Evolutionary conservation across 2,888 invertebrate species (phyloP).

Genomic region (Phaonia tiefii): DNA sequence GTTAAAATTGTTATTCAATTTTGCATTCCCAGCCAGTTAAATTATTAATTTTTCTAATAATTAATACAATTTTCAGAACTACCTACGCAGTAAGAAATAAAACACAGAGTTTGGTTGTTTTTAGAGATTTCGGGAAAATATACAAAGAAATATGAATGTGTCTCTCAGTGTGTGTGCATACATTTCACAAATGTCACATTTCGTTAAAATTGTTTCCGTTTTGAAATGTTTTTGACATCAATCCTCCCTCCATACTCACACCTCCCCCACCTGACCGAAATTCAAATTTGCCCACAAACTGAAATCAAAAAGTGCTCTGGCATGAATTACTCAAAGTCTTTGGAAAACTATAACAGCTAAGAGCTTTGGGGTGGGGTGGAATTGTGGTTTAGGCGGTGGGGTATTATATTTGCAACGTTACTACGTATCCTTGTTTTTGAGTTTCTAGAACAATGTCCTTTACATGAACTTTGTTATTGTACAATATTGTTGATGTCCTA

Average conservation of each 20-base stretch:
- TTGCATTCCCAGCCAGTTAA: too few relatives aligned
- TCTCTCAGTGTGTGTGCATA: background rate
- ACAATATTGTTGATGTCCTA: background rate
- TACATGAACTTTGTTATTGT: constrained; percentile 48
- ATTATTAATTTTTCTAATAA: too few relatives aligned
- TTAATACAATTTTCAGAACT: too few relatives aligned
- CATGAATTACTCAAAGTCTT: background rate
- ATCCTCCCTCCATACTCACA: constrained; percentile 6
- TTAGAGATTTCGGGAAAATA: too few relatives aligned
- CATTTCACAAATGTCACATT: constrained; percentile 17
- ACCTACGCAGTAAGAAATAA: too few relatives aligned
- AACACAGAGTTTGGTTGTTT: too few relatives aligned
- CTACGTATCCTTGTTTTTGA: constrained; percentile 15
- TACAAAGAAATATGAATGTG: too few relatives aligned
- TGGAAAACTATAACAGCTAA: background rate
- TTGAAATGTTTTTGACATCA: constrained; percentile 11
- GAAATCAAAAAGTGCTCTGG: background rate
- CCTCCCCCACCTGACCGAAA: background rate
- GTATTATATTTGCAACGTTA: constrained; percentile 7
- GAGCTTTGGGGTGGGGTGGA: background rate
- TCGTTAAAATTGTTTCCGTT: background rate
- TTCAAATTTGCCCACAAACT: background rate
- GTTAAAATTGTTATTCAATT: too few relatives aligned
- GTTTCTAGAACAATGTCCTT: constrained; percentile 50
- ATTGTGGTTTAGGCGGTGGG: background rate